Evolutionary conservation across 2,797 vertebrate genomes (phyloP).

Genomic region (Gadopsis marmoratus): DNA sequence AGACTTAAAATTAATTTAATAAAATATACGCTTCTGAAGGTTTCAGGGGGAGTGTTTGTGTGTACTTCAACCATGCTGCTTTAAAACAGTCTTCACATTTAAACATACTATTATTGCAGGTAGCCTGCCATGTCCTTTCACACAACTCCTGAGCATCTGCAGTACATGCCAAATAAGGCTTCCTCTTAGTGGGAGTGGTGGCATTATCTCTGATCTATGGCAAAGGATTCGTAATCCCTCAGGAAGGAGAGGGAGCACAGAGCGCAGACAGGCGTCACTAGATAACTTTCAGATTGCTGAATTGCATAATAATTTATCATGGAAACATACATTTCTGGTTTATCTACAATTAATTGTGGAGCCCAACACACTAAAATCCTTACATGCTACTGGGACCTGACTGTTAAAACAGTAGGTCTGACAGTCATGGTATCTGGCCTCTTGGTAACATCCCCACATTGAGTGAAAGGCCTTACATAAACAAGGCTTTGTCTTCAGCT

Average conservation of each 20-base stretch:
- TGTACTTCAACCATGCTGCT: not conserved
- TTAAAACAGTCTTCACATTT: not conserved
- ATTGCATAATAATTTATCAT: slow-evolving; percentile 10
- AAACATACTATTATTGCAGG: not conserved
- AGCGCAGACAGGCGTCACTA: slow-evolving; percentile 10
- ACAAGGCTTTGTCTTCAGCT: slow-evolving; percentile 47
- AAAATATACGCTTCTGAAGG: not conserved
- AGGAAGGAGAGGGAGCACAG: slow-evolving; percentile 47
- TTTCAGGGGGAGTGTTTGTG: not conserved
- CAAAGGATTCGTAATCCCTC: slow-evolving; percentile 54
- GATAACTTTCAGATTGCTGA: slow-evolving; percentile 6
- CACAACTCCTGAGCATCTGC: slow-evolving; percentile 27
- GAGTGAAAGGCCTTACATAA: slow-evolving; percentile 46
- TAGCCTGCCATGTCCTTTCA: slow-evolving; percentile 21
- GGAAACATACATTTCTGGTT: not conserved
- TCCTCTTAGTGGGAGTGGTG: slow-evolving; percentile 50
- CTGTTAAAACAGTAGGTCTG: slow-evolving; percentile 1
- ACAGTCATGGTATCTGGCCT: slow-evolving; percentile 36
- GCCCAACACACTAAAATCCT: not conserved
- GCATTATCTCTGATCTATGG: slow-evolving; percentile 62
- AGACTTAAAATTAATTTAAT: not conserved
- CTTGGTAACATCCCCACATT: slow-evolving; percentile 43
- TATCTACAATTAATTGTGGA: not conserved
- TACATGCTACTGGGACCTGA: not conserved
- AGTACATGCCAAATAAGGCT: slow-evolving; percentile 42